Evolutionary conservation across 1,140 invertebrate species (phyloP).

Genomic region (fruit fly (Drosophila melanogaster)): Release_6_plus_ISO1_MT NT_033777.3:23495001-23495500

Average conservation of each 20-base stretch:
- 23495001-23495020: conserved; percentile 76
- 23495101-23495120: not conserved
- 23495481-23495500: conserved; percentile 50
- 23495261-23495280: conserved; percentile 11
- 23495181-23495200: conserved; percentile 83
- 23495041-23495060: conserved; percentile 73
- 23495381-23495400: conserved; percentile 59
- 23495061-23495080: conserved; percentile 74
- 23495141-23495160: conserved; percentile 81
- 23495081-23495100: conserved; percentile 53
- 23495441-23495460: conserved; percentile 83
- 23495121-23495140: conserved; percentile 40
- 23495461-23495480: conserved; percentile 83
- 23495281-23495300: conserved; percentile 27
- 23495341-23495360: conserved; percentile 82
- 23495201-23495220: conserved; percentile 82
- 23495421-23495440: conserved; percentile 77
- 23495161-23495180: conserved; percentile 83
- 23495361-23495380: conserved; percentile 83
- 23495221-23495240: conserved; percentile 77
- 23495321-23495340: conserved; percentile 55
- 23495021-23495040: conserved; percentile 80
- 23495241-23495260: conserved; percentile 59
- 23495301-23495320: conserved; percentile 27
- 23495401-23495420: conserved; percentile 28